Evolutionary conservation across 2,888 invertebrate genomes (phyloP).

Genomic region (Silvanus unidentatus): DNA sequence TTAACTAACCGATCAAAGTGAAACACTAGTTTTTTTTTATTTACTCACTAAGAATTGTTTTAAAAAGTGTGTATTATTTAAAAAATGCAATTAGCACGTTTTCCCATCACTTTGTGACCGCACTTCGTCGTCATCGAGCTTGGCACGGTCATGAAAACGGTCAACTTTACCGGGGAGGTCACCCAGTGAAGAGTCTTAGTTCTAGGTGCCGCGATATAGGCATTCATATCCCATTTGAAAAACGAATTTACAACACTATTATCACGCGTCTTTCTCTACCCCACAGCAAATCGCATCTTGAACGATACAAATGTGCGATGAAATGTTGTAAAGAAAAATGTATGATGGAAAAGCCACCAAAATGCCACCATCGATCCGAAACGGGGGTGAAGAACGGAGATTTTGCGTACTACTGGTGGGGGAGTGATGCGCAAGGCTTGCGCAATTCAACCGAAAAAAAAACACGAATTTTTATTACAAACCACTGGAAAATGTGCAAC

Average conservation of each 20-base stretch:
- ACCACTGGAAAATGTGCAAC: background rate
- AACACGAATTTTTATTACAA: background rate
- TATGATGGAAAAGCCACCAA: constrained; percentile 1
- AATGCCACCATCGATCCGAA: constrained; percentile 24
- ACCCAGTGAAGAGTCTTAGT: constrained; percentile 24
- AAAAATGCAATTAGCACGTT: too few relatives aligned
- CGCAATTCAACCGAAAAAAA: constrained; percentile 11
- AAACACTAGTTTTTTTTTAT: constrained; percentile 13
- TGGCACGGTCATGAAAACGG: constrained; percentile 17
- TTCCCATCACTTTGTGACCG: constrained; percentile 22
- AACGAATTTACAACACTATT: too few relatives aligned
- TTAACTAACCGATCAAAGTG: too few relatives aligned
- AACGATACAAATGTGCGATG: too few relatives aligned
- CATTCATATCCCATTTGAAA: background rate
- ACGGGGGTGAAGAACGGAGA: constrained; percentile 15
- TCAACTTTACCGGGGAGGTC: constrained; percentile 25
- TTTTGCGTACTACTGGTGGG: constrained; percentile 25
- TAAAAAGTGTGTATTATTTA: too few relatives aligned
- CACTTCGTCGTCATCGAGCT: constrained; percentile 12
- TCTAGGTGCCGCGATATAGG: constrained; percentile 22
- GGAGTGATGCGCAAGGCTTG: constrained; percentile 13
- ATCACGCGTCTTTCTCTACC: too few relatives aligned
- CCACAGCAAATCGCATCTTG: too few relatives aligned
- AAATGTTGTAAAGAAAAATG: constrained; percentile 16
- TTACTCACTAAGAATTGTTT: too few relatives aligned